These are phyloP conservation scores for Orgyia antiqua DNA, from an alignment of 2,888 invertebrate genomes.

Conservation along the genomic window DNA sequence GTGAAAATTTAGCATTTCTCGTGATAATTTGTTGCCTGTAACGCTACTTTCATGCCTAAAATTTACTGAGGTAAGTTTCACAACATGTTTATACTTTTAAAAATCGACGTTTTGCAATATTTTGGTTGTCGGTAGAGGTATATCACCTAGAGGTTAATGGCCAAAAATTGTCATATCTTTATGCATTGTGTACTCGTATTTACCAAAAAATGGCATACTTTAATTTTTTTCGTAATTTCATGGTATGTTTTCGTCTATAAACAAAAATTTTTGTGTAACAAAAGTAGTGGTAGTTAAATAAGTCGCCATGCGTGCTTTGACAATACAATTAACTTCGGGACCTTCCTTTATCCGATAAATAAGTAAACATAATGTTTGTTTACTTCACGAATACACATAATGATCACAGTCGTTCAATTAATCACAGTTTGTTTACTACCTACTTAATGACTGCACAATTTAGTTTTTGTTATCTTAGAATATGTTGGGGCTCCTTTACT, in stretches of 20 bases:
- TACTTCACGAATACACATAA: constrained; percentile 6
- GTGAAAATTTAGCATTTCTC: constrained; percentile 64
- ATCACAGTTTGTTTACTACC: constrained; percentile 14
- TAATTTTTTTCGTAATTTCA: constrained; percentile 2
- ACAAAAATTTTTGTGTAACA: constrained; percentile 8
- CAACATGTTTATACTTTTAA: constrained; percentile 4
- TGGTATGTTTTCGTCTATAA: constrained; percentile 1
- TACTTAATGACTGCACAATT: too few relatives aligned
- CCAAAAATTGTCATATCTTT: constrained; percentile 10
- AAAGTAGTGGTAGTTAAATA: constrained; percentile 17
- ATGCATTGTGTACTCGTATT: constrained; percentile 1
- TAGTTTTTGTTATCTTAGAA: too few relatives aligned
- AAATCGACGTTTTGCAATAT: constrained; percentile 26
- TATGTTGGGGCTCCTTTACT: too few relatives aligned
- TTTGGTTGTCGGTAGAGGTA: constrained; percentile 61
- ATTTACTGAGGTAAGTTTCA: constrained; percentile 64
- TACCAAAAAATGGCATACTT: constrained; percentile 9
- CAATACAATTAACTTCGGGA: constrained; percentile 30
- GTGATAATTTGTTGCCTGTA: constrained; percentile 52
- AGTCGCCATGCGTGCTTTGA: constrained; percentile 69
- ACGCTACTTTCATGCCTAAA: constrained; percentile 70
- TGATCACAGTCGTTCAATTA: constrained; percentile 3
- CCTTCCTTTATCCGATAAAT: constrained; percentile 4
- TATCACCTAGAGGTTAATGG: constrained; percentile 64
- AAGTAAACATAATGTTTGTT: constrained; percentile 9